Conservation (phyloP, 2,888 invertebrate genomes). For the Cetonia aurata region DNA sequence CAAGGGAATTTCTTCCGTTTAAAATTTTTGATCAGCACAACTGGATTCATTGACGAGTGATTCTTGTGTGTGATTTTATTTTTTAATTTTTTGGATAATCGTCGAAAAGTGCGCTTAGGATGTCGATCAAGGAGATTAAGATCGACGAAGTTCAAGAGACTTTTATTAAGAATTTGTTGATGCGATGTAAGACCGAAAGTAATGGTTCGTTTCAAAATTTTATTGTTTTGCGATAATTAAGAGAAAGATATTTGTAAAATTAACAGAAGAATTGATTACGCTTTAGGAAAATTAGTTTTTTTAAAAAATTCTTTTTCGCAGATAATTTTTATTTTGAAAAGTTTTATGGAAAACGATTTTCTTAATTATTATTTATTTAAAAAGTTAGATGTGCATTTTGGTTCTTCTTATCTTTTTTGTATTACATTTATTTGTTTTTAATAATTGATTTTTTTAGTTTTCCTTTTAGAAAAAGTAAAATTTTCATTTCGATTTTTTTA, state of each 20-base stretch:
- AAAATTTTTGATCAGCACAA: slow-evolving; percentile 1
- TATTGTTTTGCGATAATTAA: slow-evolving; percentile 3
- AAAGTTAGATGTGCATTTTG: no score
- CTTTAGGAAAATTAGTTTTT: not conserved
- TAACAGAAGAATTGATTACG: no score
- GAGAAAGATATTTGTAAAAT: no score
- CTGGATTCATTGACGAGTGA: no score
- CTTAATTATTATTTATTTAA: not conserved
- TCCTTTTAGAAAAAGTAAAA: no score
- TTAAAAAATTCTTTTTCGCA: slow-evolving; percentile 19
- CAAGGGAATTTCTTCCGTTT: not conserved
- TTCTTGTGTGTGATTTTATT: not conserved
- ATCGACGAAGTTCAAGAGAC: slow-evolving; percentile 58
- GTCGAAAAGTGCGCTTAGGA: slow-evolving; percentile 4
- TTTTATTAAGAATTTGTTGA: slow-evolving; percentile 60
- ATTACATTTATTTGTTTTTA: no score
- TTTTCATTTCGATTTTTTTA: no score
- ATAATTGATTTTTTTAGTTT: no score
- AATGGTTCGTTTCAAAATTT: slow-evolving; percentile 57
- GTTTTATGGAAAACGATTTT: no score
- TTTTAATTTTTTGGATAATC: not conserved
- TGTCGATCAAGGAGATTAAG: slow-evolving; percentile 48
- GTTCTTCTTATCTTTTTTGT: no score
- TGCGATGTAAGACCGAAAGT: slow-evolving; percentile 58
- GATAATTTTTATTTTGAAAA: no score